Conservation (phyloP, 2,113 vertebrate species). For the Nettapus auritus region DNA sequence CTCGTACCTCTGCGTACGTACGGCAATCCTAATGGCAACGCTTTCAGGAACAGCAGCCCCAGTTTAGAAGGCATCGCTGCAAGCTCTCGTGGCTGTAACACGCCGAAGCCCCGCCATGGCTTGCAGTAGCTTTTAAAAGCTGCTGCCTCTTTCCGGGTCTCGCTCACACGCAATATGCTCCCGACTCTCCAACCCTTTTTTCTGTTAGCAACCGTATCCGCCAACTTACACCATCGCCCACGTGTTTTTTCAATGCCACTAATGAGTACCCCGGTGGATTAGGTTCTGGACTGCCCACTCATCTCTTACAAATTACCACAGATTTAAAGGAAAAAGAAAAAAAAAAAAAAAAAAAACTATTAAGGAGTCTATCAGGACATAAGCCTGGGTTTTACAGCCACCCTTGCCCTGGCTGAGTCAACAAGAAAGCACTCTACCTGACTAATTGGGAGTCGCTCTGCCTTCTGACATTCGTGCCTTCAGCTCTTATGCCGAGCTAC, state of each 20-base stretch:
- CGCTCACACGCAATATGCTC: rapidly evolving
- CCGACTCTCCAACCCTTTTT: not conserved
- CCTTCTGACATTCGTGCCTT: slow-evolving; percentile 63
- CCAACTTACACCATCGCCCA: rapidly evolving
- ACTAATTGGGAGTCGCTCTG: slow-evolving; percentile 73
- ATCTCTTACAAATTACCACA: slow-evolving; percentile 36
- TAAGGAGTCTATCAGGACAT: slow-evolving; percentile 28
- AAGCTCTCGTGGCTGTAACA: not conserved
- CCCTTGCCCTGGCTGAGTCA: slow-evolving; percentile 61
- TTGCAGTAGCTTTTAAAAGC: not conserved
- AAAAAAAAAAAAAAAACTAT: slow-evolving; percentile 24
- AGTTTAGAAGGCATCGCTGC: not conserved
- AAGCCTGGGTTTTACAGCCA: slow-evolving; percentile 46
- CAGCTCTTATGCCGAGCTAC: slow-evolving; percentile 60
- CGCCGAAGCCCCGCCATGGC: rapidly evolving
- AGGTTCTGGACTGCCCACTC: slow-evolving; percentile 2
- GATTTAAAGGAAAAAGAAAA: not conserved
- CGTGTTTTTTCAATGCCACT: not conserved
- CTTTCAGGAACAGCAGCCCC: not conserved
- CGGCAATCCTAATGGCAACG: not conserved
- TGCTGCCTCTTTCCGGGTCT: not conserved
- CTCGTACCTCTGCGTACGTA: rapidly evolving
- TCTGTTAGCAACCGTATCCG: not conserved
- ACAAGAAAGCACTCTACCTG: slow-evolving; percentile 62
- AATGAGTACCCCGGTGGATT: slow-evolving; percentile 49